Base-by-base conservation (phyloP, 2,113 vertebrate genomes). In the Synchiropus splendidus region DNA sequence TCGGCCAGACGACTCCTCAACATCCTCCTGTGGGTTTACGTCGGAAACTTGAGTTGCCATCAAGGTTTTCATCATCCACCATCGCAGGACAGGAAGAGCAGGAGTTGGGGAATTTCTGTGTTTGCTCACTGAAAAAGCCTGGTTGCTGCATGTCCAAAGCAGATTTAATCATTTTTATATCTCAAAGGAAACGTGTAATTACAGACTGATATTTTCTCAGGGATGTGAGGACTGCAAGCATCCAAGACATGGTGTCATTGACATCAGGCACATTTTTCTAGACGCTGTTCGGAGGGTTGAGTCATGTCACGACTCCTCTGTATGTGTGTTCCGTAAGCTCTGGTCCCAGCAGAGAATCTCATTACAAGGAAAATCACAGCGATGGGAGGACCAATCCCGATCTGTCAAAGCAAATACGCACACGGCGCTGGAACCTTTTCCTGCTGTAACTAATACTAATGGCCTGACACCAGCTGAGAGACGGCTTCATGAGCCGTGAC, bases 1-100 rank as follows among this genome's bases (percentile, higher is more conserved):
- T 72, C 40, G 27, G 50, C 76, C 61, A 70, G 61, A 69, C 71
- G 72, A 64, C 69, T 82, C 67, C 67, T 70, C 69, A 64, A 78
- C 74, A 78, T 80, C 68, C 64, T 78, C 59, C 64, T 68, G 73
- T 66, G 69, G 70, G 71, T 72, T 75, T 64, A 59, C 49, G 50
- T 42, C 77, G 70, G 74, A 82, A 78, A 65, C 47, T 65, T 58
- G 61, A 55, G 32, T 69, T 59, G 63, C 61, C 59, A 64, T 67
- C 34, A n/a, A n/a, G n/a, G n/a, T 31, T 55, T 62, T 42, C 30
- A 10, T n/a, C n/a, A n/a, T n/a, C n/a, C n/a, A n/a, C n/a, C n/a
- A n/a, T n/a, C n/a, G n/a, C n/a, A n/a, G n/a, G n/a, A n/a, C n/a
- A n/a, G n/a, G n/a, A n/a, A n/a, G n/a, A n/a, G n/a, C n/a, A n/a